phyloP scores from a whole-genome alignment of 2,888 invertebrate species.

The Hydraecia micacea region DNA sequence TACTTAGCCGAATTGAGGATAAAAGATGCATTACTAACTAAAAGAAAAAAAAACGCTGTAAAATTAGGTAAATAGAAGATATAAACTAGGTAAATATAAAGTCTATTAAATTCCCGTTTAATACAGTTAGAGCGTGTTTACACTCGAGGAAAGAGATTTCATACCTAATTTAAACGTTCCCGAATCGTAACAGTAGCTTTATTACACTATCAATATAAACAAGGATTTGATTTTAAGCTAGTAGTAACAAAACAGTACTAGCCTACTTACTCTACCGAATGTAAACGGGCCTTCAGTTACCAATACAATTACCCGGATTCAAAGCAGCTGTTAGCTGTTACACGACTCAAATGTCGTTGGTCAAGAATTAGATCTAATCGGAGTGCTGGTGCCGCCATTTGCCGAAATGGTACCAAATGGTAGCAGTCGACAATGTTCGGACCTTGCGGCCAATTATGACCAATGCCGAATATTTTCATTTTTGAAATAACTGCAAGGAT shows the following conservation, averaged over 20 bases:
- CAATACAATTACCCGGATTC: conserved; percentile 59
- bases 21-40: neutral
- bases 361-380: conserved; percentile 69
- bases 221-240: neutral
- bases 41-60: too few species aligned
- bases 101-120: conserved; percentile 21
- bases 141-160: conserved; percentile 11
- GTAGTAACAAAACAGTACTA: conserved; percentile 9
- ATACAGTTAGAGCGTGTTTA: conserved; percentile 25
- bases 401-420: conserved; percentile 54
- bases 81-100: neutral
- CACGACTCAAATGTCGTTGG: conserved; percentile 68
- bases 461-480: conserved; percentile 60
- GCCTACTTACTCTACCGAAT: conserved; percentile 30
- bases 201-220: neutral
- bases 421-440: conserved; percentile 28
- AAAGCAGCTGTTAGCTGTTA: conserved; percentile 52
- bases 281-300: conserved; percentile 48
- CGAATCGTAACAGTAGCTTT: neutral
- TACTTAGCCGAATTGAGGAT: neutral
- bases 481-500: conserved; percentile 46
- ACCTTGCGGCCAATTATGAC: conserved; percentile 56
- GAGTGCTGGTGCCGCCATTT: conserved; percentile 58
- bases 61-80: neutral
- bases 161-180: neutral